These are phyloP conservation scores for Zaprionus tsacasi DNA, from an alignment of 1,140 invertebrate species.

Conservation along the genomic window DNA sequence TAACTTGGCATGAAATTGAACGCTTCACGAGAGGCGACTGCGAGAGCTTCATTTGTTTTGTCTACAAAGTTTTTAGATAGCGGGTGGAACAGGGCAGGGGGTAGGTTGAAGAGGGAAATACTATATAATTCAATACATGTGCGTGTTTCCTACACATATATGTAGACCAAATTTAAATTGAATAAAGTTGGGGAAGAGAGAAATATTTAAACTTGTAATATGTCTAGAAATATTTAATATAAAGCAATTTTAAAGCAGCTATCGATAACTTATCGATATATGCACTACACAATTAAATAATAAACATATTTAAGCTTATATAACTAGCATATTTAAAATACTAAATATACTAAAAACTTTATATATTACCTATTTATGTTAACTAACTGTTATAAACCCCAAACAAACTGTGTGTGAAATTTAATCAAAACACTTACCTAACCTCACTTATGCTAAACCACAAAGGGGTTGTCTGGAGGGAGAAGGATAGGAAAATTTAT, in stretches of 20 bases:
- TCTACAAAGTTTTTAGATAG: constrained; percentile 55
- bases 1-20: constrained; percentile 79
- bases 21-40: constrained; percentile 34
- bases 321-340: too few relatives aligned
- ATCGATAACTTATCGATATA: too few relatives aligned
- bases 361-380: too few relatives aligned
- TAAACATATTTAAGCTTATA: too few relatives aligned
- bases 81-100: background rate
- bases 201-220: background rate
- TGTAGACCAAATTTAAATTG: background rate
- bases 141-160: background rate
- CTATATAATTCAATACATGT: constrained; percentile 4
- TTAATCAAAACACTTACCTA: background rate
- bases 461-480: background rate
- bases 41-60: constrained; percentile 45
- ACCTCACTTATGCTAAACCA: background rate
- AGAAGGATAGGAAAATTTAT: background rate
- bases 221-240: background rate
- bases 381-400: too few relatives aligned
- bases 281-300: too few relatives aligned
- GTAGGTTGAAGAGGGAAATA: background rate
- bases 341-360: too few relatives aligned
- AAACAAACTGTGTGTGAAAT: too few relatives aligned
- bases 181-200: background rate
- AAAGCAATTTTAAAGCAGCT: background rate